Conservation (phyloP, 2,797 vertebrate genomes). For the Lithobates sylvaticus region DNA sequence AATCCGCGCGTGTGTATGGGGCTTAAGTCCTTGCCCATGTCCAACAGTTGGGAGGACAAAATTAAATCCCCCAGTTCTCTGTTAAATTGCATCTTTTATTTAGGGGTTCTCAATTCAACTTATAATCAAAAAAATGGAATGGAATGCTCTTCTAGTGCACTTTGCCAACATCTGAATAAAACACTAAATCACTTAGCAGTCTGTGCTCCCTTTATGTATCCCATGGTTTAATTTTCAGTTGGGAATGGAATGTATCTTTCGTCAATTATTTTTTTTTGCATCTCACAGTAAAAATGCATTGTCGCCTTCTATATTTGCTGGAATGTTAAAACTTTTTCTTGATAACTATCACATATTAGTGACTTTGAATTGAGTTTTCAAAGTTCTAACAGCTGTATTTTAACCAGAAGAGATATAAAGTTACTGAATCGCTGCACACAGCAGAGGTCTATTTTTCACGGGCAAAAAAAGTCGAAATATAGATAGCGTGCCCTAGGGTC, state of each 20-base stretch:
- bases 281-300: background rate
- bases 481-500: slow-evolving; percentile 51
- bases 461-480: slow-evolving; percentile 39
- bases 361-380: slow-evolving; percentile 1
- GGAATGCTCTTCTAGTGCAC: too few relatives aligned
- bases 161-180: too few relatives aligned
- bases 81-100: too few relatives aligned
- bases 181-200: background rate
- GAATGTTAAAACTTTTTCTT: background rate
- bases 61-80: too few relatives aligned
- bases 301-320: background rate
- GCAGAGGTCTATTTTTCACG: slow-evolving; percentile 32
- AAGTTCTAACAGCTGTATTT: slow-evolving; percentile 26
- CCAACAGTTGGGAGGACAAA: too few relatives aligned
- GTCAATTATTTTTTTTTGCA: too few relatives aligned
- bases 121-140: too few relatives aligned
- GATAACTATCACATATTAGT: background rate
- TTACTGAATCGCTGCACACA: slow-evolving; percentile 14
- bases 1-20: too few relatives aligned
- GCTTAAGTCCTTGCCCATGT: too few relatives aligned
- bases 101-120: too few relatives aligned
- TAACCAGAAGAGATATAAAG: slow-evolving; percentile 32
- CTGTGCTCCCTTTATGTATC: background rate
- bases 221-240: background rate
- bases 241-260: background rate